These are phyloP conservation scores for Epinephelus coioides DNA, from an alignment of 2,797 vertebrate species.

Conservation along the genomic window DNA sequence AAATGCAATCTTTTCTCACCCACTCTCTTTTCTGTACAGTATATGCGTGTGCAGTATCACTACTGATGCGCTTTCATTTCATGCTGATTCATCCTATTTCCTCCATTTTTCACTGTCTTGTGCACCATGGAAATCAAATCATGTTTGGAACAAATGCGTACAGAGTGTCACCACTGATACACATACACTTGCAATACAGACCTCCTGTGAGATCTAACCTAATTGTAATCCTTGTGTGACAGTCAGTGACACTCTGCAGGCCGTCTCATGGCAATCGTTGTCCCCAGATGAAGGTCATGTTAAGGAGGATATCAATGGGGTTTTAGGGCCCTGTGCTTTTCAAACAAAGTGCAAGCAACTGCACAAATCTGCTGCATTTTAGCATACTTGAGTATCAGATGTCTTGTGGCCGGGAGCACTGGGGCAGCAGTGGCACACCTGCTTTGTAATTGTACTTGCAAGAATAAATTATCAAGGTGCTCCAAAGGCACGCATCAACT, in stretches of 20 bases:
- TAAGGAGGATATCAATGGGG: constrained; percentile 29
- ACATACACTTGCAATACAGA: constrained; percentile 41
- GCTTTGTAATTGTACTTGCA: constrained; percentile 61
- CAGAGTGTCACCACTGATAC: constrained; percentile 47
- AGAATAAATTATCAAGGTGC: constrained; percentile 70
- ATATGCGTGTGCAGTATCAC: constrained; percentile 20
- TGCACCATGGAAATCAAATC: constrained; percentile 59
- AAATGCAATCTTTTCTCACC: not conserved
- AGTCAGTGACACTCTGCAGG: constrained; percentile 66
- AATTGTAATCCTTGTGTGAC: constrained; percentile 66
- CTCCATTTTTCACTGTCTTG: constrained; percentile 35
- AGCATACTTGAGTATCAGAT: constrained; percentile 35
- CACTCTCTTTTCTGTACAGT: not conserved
- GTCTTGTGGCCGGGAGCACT: constrained; percentile 45
- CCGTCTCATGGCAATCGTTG: constrained; percentile 39
- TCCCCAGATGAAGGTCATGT: constrained; percentile 48
- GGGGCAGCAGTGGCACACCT: constrained; percentile 53
- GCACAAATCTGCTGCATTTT: constrained; percentile 42
- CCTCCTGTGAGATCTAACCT: constrained; percentile 66
- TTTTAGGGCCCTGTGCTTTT: constrained; percentile 35
- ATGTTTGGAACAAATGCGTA: constrained; percentile 59
- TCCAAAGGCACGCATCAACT: constrained; percentile 38
- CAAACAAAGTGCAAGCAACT: constrained; percentile 39
- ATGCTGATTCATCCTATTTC: constrained; percentile 53
- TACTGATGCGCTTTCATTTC: constrained; percentile 49